Percentiles rank a stretch among this genome's conserved stretches.
These are phyloP conservation scores for Acrocephalus arundinaceus DNA, from an alignment of 2,113 vertebrate species.

Conservation along the genomic window DNA sequence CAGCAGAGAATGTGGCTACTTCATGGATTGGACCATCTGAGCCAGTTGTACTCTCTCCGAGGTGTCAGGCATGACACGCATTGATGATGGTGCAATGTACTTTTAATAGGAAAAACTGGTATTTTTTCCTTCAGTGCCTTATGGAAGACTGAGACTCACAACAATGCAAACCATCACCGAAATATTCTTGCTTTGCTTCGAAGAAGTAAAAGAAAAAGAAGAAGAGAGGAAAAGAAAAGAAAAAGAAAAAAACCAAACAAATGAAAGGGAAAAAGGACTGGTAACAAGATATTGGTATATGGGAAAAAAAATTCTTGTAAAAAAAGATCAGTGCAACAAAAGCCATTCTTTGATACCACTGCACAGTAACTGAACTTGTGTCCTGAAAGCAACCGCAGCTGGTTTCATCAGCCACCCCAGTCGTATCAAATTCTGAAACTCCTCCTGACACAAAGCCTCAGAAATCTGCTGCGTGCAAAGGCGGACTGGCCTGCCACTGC, in stretches of 20 bases:
- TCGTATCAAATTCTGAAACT: conserved; percentile 60
- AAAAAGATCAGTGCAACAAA: conserved; percentile 84
- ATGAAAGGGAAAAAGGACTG: conserved; percentile 65
- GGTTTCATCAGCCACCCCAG: conserved; percentile 55
- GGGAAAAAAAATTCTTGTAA: conserved; percentile 69
- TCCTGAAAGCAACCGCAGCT: conserved; percentile 51
- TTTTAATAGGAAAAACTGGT: conserved; percentile 88
- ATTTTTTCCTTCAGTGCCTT: conserved; percentile 98
- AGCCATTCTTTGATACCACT: conserved; percentile 98
- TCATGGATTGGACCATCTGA: conserved; percentile 78
- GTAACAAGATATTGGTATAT: conserved; percentile 73
- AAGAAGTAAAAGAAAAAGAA: conserved; percentile 69
- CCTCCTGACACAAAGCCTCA: conserved; percentile 65
- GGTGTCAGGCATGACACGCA: conserved; percentile 82
- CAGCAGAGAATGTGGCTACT: conserved; percentile 81
- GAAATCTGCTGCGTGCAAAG: conserved; percentile 59
- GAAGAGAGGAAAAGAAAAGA: conserved; percentile 59
- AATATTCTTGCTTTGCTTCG: conserved; percentile 92
- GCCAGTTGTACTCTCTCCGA: conserved; percentile 81
- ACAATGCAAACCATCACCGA: conserved; percentile 96
- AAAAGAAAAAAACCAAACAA: conserved; percentile 39
- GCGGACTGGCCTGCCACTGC: conserved; percentile 60
- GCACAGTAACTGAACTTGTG: conserved; percentile 81
- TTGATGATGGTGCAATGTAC: conserved; percentile 93
- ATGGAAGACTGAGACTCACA: conserved; percentile 93